These are phyloP conservation scores for Cyphomyrus discorhynchus DNA, from an alignment of 2,113 vertebrate genomes.

Conservation along the genomic window DNA sequence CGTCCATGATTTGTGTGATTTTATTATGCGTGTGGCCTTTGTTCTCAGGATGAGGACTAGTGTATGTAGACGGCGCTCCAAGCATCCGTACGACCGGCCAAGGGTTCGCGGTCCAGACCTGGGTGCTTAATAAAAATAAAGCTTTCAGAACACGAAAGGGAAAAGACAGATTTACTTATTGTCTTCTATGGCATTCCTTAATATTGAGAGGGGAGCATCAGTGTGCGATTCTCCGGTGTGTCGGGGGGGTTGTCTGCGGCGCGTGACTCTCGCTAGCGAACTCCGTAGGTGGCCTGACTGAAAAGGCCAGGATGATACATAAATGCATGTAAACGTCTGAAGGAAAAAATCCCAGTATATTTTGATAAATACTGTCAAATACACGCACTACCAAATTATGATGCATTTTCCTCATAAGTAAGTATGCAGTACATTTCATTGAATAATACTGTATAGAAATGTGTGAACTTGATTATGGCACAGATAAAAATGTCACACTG, in stretches of 20 bases:
- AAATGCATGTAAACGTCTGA: background rate
- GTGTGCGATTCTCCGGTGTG: background rate
- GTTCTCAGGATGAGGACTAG: slow-evolving; percentile 58
- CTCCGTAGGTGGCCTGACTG: background rate
- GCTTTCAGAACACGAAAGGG: background rate
- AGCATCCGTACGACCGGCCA: slow-evolving; percentile 33
- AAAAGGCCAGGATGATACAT: background rate
- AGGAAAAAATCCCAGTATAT: background rate
- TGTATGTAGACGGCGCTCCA: slow-evolving; percentile 60
- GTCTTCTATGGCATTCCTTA: background rate
- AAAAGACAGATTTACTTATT: background rate
- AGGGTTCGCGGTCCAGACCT: slow-evolving; percentile 32
- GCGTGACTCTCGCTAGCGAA: background rate
- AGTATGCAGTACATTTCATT: background rate
- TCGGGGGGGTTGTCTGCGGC: background rate
- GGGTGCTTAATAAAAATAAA: slow-evolving; percentile 38
- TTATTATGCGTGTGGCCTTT: slow-evolving; percentile 75
- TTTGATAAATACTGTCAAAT: background rate
- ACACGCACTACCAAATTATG: background rate
- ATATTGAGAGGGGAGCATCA: background rate
- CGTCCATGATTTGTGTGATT: slow-evolving; percentile 76
- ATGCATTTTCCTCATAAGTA: background rate
- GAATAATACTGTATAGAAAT: background rate
- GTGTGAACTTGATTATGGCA: background rate
- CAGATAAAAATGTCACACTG: background rate